Evolutionary conservation across 2,888 invertebrate genomes (phyloP).

Genomic region (Microctonus brassicae): DNA sequence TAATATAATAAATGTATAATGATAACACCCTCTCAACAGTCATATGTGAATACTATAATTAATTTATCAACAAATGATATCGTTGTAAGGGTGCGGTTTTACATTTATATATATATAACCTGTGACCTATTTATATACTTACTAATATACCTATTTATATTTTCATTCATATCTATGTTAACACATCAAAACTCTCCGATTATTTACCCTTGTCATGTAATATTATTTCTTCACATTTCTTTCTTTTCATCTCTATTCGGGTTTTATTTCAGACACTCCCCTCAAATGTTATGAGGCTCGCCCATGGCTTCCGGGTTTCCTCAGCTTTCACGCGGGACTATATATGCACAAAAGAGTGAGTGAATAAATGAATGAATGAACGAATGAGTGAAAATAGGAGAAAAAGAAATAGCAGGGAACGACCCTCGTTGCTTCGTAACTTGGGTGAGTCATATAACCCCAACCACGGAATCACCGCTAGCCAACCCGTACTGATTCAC

Average conservation of each 20-base stretch:
- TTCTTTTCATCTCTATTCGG: slow-evolving; percentile 1
- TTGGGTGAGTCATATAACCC: slow-evolving; percentile 49
- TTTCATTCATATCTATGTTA: not conserved
- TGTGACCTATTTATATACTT: not conserved
- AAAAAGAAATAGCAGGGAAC: slow-evolving; percentile 9
- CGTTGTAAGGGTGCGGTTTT: slow-evolving; percentile 4
- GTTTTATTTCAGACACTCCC: slow-evolving; percentile 23
- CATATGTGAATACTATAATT: not conserved
- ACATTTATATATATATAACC: slow-evolving; percentile 9
- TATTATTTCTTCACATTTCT: not conserved
- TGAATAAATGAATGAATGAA: not conserved
- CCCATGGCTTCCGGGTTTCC: slow-evolving; percentile 21
- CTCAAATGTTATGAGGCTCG: slow-evolving; percentile 20
- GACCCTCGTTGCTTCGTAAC: slow-evolving; percentile 30
- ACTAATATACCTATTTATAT: not conserved
- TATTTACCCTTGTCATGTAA: not conserved
- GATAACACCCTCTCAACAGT: too few relatives aligned
- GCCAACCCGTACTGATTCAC: slow-evolving; percentile 47
- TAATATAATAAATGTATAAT: too few relatives aligned
- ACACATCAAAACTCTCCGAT: not conserved
- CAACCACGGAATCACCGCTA: slow-evolving; percentile 47
- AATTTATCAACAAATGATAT: not conserved
- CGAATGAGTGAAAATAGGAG: not conserved
- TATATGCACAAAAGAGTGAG: not conserved
- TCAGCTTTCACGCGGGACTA: slow-evolving; percentile 3